These are phyloP conservation scores for Mercenaria mercenaria DNA, from an alignment of 1,140 invertebrate genomes.

Conservation along the genomic window DNA sequence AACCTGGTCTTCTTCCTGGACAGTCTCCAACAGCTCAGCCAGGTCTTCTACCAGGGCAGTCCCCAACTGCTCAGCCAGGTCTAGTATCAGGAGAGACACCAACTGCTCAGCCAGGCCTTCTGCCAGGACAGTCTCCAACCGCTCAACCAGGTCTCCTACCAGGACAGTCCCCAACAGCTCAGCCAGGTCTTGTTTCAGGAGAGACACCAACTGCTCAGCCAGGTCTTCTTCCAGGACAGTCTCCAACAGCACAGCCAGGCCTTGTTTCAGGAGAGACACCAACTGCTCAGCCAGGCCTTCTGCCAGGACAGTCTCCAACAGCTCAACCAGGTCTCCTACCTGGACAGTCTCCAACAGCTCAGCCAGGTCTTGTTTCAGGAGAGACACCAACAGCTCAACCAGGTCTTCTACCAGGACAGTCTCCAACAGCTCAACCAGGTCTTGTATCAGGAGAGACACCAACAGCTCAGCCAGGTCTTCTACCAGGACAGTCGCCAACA, in stretches of 20 bases:
- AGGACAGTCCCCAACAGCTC: conserved; percentile 44
- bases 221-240: conserved; percentile 11
- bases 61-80: conserved; percentile 51
- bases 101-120: conserved; percentile 50
- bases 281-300: conserved; percentile 23
- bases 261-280: background rate
- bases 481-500: conserved; percentile 34
- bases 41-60: background rate
- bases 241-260: conserved; percentile 39
- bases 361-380: conserved; percentile 2
- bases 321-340: background rate
- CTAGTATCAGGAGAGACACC: background rate
- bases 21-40: conserved; percentile 49
- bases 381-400: conserved; percentile 45
- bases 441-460: background rate
- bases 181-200: conserved; percentile 20
- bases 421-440: conserved; percentile 28
- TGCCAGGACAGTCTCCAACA: background rate
- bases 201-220: conserved; percentile 53
- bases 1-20: background rate
- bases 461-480: conserved; percentile 44
- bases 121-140: conserved; percentile 55
- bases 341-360: conserved; percentile 29
- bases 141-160: conserved; percentile 27
- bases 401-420: background rate